phyloP scores from a whole-genome alignment of 1,140 invertebrate genomes.

The Argopecten irradians region DNA sequence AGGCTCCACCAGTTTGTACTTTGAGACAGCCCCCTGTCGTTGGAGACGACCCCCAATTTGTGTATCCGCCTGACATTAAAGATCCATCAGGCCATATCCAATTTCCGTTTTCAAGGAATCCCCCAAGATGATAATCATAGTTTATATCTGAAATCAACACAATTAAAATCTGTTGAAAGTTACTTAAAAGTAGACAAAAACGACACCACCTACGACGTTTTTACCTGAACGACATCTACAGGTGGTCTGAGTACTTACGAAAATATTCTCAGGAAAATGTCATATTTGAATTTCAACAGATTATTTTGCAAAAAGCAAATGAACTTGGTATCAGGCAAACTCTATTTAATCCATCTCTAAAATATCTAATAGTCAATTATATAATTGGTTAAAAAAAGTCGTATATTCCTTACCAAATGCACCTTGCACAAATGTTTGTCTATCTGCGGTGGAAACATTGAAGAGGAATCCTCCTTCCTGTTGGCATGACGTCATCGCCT shows the following conservation, averaged over 20 bases:
- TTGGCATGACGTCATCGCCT: not conserved
- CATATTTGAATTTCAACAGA: too few species aligned
- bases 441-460: not conserved
- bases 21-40: constrained; percentile 13
- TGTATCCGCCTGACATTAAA: not conserved
- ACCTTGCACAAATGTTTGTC: not conserved
- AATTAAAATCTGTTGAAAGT: not conserved
- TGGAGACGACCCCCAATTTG: not conserved
- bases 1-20: not conserved
- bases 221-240: too few species aligned
- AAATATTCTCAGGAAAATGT: too few species aligned
- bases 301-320: too few species aligned
- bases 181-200: too few species aligned
- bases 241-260: too few species aligned
- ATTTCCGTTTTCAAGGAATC: not conserved
- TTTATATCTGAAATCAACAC: not conserved
- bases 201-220: too few species aligned
- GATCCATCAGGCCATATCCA: not conserved
- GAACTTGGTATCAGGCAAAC: too few species aligned
- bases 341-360: too few species aligned
- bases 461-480: not conserved
- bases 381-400: too few species aligned
- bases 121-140: not conserved
- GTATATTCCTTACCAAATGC: constrained; percentile 20
- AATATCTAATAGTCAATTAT: too few species aligned